These are phyloP conservation scores for Furcula furcula DNA, from an alignment of 2,888 invertebrate species.

Conservation along the genomic window DNA sequence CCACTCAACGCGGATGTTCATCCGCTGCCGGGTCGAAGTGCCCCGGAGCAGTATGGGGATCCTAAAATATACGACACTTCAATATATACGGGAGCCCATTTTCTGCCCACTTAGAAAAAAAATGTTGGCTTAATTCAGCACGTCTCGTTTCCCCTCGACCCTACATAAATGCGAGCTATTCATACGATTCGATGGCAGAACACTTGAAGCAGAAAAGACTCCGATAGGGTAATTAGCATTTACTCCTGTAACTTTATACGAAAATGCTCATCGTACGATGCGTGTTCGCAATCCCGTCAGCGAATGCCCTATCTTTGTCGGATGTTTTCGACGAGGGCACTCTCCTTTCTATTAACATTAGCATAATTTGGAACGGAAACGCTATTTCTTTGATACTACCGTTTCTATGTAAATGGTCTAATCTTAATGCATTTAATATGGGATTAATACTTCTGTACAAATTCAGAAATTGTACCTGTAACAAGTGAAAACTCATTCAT, in stretches of 20 bases:
- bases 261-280: conserved; percentile 23
- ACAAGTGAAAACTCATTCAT: neutral
- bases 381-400: conserved; percentile 47
- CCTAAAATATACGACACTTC: conserved; percentile 79
- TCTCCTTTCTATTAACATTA: conserved; percentile 44
- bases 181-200: conserved; percentile 65
- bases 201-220: conserved; percentile 52
- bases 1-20: conserved; percentile 66
- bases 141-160: conserved; percentile 57
- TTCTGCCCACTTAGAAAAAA: conserved; percentile 78
- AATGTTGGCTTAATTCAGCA: conserved; percentile 77
- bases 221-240: conserved; percentile 61
- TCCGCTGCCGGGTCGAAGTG: conserved; percentile 50
- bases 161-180: conserved; percentile 67
- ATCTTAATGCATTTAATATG: conserved; percentile 38
- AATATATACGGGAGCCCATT: conserved; percentile 68
- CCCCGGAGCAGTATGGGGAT: conserved; percentile 68
- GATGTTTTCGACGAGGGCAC: conserved; percentile 38
- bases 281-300: conserved; percentile 29
- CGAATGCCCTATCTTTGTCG: conserved; percentile 34
- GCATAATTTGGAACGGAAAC: conserved; percentile 47
- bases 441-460: conserved; percentile 17
- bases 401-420: conserved; percentile 44
- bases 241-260: conserved; percentile 32
- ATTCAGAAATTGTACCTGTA: neutral